phyloP scores from a whole-genome alignment of 2,888 invertebrate species.

The Globia sparganii region DNA sequence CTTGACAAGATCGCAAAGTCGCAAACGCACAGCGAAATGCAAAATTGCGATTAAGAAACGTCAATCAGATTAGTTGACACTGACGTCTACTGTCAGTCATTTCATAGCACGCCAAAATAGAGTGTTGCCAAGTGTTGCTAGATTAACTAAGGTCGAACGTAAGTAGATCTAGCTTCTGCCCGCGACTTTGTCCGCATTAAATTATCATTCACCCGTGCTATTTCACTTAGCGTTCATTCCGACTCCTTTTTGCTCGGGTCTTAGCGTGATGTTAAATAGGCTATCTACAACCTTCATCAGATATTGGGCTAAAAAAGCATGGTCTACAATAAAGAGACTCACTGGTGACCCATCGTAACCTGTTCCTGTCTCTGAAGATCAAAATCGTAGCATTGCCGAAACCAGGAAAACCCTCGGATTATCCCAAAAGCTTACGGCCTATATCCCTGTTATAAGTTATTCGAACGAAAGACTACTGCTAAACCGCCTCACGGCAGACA shows the following conservation, averaged over 20 bases:
- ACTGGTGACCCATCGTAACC: no score
- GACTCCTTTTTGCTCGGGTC: no score
- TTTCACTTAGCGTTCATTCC: no score
- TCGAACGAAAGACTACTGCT: neutral
- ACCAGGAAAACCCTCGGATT: neutral
- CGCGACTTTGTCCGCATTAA: no score
- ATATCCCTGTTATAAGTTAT: neutral
- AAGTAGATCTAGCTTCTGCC: neutral
- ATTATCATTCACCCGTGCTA: no score
- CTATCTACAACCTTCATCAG: no score
- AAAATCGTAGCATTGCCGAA: neutral
- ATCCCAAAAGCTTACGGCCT: neutral
- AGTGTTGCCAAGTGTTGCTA: neutral
- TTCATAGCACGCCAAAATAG: neutral
- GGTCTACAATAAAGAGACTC: no score
- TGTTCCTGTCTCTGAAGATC: neutral
- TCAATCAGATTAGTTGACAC: conserved; percentile 22
- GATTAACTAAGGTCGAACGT: neutral
- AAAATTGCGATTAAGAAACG: conserved; percentile 21
- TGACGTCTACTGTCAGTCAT: neutral
- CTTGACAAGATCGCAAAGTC: conserved; percentile 20
- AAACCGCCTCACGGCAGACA: neutral
- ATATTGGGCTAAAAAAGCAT: no score
- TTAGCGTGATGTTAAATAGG: no score
- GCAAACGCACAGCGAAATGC: conserved; percentile 31